These are phyloP conservation scores for Hozukius guyotensis DNA, from an alignment of 2,797 vertebrate species.

Conservation along the genomic window DNA sequence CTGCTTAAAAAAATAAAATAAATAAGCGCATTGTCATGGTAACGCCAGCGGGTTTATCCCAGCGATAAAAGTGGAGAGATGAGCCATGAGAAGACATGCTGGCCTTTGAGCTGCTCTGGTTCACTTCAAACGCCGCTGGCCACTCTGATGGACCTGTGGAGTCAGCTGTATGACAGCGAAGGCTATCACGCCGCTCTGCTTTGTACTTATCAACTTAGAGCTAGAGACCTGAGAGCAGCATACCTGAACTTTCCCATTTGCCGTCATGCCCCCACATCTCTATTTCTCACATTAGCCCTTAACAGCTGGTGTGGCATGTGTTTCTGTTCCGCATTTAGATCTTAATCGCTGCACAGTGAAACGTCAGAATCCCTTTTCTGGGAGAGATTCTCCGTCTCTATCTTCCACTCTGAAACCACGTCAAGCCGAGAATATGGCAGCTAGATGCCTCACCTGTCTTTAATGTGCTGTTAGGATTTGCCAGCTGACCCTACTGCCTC, in stretches of 20 bases:
- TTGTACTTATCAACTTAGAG: background rate
- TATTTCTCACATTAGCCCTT: constrained; percentile 22
- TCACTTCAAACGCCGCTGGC: constrained; percentile 11
- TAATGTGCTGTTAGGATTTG: constrained; percentile 53
- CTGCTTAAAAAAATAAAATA: constrained; percentile 3
- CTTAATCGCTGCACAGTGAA: constrained; percentile 42
- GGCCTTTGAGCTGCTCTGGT: constrained; percentile 26
- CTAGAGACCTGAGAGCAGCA: background rate
- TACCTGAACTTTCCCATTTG: constrained; percentile 17
- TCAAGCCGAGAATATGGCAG: background rate
- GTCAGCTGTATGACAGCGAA: constrained; percentile 11
- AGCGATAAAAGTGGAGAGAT: constrained; percentile 42
- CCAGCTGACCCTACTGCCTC: constrained; percentile 24
- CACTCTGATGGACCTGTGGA: constrained; percentile 6
- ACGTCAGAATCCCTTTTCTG: constrained; percentile 14
- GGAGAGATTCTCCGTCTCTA: background rate
- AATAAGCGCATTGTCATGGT: constrained; percentile 52
- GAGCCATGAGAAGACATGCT: constrained; percentile 18
- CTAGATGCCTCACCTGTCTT: constrained; percentile 46
- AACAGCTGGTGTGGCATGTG: constrained; percentile 58
- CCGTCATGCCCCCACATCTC: constrained; percentile 16
- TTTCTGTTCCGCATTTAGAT: constrained; percentile 54
- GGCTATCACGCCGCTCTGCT: background rate
- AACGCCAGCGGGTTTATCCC: constrained; percentile 39
- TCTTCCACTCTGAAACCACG: background rate